These are phyloP conservation scores for Petrosia ficiformis DNA, from an alignment of 37 sponge, comb jelly and placozoan genomes.

Conservation along the genomic window DNA sequence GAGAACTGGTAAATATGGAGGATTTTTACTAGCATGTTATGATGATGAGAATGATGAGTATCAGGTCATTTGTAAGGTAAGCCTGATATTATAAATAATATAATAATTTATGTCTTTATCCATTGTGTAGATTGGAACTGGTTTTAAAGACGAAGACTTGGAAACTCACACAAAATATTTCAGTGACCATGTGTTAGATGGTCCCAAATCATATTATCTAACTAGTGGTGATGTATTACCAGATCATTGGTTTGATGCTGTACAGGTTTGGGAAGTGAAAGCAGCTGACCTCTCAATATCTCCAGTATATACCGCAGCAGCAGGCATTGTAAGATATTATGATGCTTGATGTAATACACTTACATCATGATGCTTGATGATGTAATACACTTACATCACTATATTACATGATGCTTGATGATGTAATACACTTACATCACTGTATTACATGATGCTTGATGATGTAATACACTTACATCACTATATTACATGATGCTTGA, in stretches of 20 bases:
- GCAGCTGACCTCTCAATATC: conserved; percentile 97
- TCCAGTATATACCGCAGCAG: conserved; percentile 91
- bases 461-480: too few species aligned
- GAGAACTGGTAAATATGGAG: conserved; percentile 94
- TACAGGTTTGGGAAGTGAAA: conserved; percentile 98
- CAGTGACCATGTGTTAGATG: conserved; percentile 70
- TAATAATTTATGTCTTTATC: too few species aligned
- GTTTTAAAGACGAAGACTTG: conserved; percentile 94
- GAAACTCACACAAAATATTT: conserved; percentile 74
- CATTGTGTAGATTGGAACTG: conserved; percentile 96
- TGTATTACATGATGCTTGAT: too few species aligned
- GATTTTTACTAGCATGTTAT: conserved; percentile 95
- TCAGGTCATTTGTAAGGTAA: conserved; percentile 94
- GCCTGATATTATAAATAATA: background rate
- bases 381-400: background rate
- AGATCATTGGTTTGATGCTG: conserved; percentile 95
- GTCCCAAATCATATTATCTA: conserved; percentile 86
- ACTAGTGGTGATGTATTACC: conserved; percentile 62
- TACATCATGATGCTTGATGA: background rate
- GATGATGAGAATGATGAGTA: conserved; percentile 92
- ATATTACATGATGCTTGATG: too few species aligned
- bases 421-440: too few species aligned
- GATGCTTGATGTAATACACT: background rate
- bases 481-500: too few species aligned
- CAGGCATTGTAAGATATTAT: conserved; percentile 68